These are phyloP conservation scores for Tromatobia lineatoria DNA, from an alignment of 2,888 invertebrate genomes.

Conservation along the genomic window DNA sequence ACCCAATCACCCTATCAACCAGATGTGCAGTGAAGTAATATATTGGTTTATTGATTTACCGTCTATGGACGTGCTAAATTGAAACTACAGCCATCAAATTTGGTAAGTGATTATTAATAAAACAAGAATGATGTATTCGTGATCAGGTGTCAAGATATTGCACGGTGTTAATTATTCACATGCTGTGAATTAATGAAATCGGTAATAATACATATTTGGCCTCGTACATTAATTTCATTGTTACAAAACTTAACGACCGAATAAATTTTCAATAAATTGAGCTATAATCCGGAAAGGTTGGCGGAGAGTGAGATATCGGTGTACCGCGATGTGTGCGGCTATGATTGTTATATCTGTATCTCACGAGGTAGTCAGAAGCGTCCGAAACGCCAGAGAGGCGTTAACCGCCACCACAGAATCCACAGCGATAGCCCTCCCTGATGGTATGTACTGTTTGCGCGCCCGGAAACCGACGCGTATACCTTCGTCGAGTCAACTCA, in stretches of 20 bases:
- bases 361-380: constrained; percentile 9
- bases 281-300: constrained; percentile 2
- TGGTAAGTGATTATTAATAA: neutral
- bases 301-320: constrained; percentile 27
- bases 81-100: neutral
- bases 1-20: neutral
- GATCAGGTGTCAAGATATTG: neutral
- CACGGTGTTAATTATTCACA: neutral
- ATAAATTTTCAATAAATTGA: constrained; percentile 9
- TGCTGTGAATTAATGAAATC: neutral
- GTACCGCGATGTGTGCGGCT: neutral
- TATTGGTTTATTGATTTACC: neutral
- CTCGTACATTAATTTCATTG: constrained; percentile 2
- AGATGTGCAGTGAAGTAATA: neutral
- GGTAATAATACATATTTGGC: neutral
- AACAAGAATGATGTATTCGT: neutral
- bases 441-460: constrained; percentile 35
- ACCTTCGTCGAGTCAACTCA: constrained; percentile 16
- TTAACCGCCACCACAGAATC: constrained; percentile 41
- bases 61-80: neutral
- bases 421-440: constrained; percentile 20
- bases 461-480: neutral
- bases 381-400: constrained; percentile 42
- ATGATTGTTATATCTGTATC: constrained; percentile 2
- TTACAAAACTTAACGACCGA: neutral